Evolutionary conservation across 1,140 invertebrate species (phyloP), one percentile per base, ranked within the genome.

Genomic region (Ceratina calcarata): DNA sequence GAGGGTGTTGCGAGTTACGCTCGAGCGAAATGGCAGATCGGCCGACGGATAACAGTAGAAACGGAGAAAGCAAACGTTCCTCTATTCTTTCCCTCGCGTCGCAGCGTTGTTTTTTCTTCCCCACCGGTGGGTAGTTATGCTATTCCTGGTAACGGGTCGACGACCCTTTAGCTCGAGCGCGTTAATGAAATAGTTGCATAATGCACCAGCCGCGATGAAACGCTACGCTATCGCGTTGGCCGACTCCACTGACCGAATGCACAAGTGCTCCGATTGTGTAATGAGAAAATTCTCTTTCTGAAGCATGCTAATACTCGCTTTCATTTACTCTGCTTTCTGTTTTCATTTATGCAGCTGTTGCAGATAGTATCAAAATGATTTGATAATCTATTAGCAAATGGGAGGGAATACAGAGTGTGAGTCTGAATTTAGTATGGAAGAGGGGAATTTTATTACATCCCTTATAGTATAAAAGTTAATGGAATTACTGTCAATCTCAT

Each of bases 1-100:
- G 80, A 67, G 68, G 80, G 80, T 82, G 80, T 37, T 22, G 80
- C 68, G 57, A 68, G 73, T 71, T 73, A 60, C 79, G 67, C 53
- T 69, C 79, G 79, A 78, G 64, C 79, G 73, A 81, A 81, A 81
- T 81, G 73, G 66, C 74, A 65, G 74, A 81, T 81, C 67, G 79
- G 78, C 78, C 74, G 66, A 12, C 60, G 67, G 79, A 71, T 77
- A 78, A 81, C 37, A 6, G 32, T 37, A 37, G 32, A 37, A 77
- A 65, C 69, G 55, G 73, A 81, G 79, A 77, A 81, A 81, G 8
- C 16, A 32, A 22, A 12, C 22, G n/a, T 12, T 7, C 15, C 51
- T 10, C 51, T 53, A 32, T 60, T 53, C n/a, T 49, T 24, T 67
- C 3, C 12, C n/a, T 20, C 13, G 1, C 12, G 0, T 0, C 15